A percentile compares a stretch with the other conserved stretches of the same genome.
Evolutionary conservation across 2,797 vertebrate genomes (phyloP).

Genomic region (Gastrophryne carolinensis): DNA sequence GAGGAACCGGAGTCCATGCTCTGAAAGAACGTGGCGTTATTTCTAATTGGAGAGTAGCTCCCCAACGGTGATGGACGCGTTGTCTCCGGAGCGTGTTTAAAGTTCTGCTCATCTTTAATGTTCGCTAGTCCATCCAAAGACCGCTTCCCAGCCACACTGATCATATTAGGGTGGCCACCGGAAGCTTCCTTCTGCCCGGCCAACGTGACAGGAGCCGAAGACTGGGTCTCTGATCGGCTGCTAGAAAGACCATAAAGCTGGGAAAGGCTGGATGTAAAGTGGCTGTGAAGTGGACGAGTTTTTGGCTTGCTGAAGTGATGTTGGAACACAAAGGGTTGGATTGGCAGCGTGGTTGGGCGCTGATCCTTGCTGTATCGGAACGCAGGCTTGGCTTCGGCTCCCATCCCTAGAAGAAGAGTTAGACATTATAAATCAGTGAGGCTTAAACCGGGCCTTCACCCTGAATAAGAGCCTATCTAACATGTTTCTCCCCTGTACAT

Average conservation of each 20-base stretch:
- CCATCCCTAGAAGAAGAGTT: conserved; percentile 59
- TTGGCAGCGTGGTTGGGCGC: conserved; percentile 91
- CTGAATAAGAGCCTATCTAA: too few species aligned
- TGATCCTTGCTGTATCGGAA: conserved; percentile 95
- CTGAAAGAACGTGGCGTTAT: conserved; percentile 71
- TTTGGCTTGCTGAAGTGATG: conserved; percentile 85
- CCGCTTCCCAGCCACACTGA: conserved; percentile 47
- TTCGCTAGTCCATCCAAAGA: conserved; percentile 55
- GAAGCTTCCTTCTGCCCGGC: conserved; percentile 40
- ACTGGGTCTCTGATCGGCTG: conserved; percentile 63
- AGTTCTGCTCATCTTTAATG: conserved; percentile 47
- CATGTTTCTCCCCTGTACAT: too few species aligned
- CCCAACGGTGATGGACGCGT: conserved; percentile 88
- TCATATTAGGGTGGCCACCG: background rate
- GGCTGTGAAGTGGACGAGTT: conserved; percentile 81
- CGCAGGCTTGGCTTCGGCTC: conserved; percentile 75
- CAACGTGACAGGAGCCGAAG: conserved; percentile 36
- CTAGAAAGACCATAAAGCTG: conserved; percentile 77
- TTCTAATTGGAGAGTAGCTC: conserved; percentile 87
- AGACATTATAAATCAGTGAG: background rate
- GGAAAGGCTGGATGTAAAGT: conserved; percentile 73
- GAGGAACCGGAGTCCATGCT: conserved; percentile 80
- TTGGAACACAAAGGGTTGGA: conserved; percentile 96
- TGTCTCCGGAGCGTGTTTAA: conserved; percentile 69
- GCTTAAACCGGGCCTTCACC: too few species aligned